A percentile compares a stretch with the other conserved stretches of the same genome.
phyloP scores from a whole-genome alignment of 1,140 invertebrate species.

The Stegodyphus dumicola region DNA sequence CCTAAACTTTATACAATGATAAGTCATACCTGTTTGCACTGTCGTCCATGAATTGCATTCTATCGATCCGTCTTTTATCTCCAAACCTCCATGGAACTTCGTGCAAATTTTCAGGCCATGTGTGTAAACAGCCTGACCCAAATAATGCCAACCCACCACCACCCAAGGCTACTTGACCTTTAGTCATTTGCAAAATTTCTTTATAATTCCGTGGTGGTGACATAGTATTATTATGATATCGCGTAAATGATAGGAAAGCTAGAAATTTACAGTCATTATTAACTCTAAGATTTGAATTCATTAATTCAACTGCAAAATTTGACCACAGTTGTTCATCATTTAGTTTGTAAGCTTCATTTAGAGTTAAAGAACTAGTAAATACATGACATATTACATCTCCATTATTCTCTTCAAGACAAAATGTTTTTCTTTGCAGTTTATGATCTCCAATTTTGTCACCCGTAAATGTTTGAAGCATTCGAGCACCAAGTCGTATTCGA shows the following conservation, averaged over 20 bases:
- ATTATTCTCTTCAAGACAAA: slow-evolving; percentile 75
- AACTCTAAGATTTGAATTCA: slow-evolving; percentile 73
- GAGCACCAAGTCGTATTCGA: slow-evolving; percentile 81
- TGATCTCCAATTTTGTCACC: slow-evolving; percentile 89
- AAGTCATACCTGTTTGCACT: slow-evolving; percentile 79
- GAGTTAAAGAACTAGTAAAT: slow-evolving; percentile 79
- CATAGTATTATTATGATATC: slow-evolving; percentile 72
- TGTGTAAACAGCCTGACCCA: slow-evolving; percentile 89
- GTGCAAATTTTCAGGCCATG: slow-evolving; percentile 83
- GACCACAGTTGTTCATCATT: slow-evolving; percentile 86
- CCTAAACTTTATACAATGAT: background rate
- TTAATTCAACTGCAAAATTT: slow-evolving; percentile 81
- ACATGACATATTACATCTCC: slow-evolving; percentile 71
- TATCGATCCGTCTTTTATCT: slow-evolving; percentile 76
- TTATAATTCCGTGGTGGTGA: slow-evolving; percentile 74
- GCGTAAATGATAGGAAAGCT: slow-evolving; percentile 88
- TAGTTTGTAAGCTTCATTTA: slow-evolving; percentile 78
- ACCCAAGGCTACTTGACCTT: slow-evolving; percentile 88
- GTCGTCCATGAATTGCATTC: slow-evolving; percentile 82
- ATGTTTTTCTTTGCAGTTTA: slow-evolving; percentile 83
- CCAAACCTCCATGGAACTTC: slow-evolving; percentile 76
- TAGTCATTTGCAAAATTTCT: slow-evolving; percentile 79
- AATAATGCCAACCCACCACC: slow-evolving; percentile 90
- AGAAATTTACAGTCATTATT: slow-evolving; percentile 83
- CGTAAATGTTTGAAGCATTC: slow-evolving; percentile 85